Conservation (phyloP, 1,140 invertebrate species). For the Rhopalosiphum padi region DNA sequence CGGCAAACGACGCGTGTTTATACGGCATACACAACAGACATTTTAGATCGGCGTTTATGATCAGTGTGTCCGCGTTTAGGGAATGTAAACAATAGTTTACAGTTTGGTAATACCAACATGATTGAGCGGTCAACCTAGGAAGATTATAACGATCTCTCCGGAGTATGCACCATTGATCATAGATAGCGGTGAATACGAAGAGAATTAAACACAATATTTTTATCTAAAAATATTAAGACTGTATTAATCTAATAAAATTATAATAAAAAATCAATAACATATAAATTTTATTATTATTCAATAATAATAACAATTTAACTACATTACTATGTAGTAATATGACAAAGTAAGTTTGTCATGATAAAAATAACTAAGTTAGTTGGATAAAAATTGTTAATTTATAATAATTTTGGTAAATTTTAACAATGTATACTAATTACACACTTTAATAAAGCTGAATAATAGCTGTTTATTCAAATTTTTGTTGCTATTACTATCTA, state of each 20-base stretch:
- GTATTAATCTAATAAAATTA: too few relatives aligned
- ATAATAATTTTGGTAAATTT: neutral
- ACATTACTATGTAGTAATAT: neutral
- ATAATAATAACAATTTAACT: neutral
- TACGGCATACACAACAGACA: conserved; percentile 51
- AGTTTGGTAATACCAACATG: conserved; percentile 33
- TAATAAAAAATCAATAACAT: neutral
- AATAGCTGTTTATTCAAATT: neutral
- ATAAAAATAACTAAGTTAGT: neutral
- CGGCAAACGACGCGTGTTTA: conserved; percentile 55
- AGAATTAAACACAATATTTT: neutral
- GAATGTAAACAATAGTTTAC: conserved; percentile 38
- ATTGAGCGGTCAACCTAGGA: neutral
- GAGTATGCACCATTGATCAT: neutral
- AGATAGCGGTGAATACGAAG: neutral
- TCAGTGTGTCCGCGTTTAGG: conserved; percentile 35
- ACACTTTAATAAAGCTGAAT: neutral
- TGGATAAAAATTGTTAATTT: neutral
- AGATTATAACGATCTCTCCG: neutral
- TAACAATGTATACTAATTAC: neutral
- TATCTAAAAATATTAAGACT: too few relatives aligned
- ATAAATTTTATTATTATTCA: neutral
- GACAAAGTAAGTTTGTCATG: too few relatives aligned
- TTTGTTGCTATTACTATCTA: neutral
- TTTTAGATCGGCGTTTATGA: conserved; percentile 53